phyloP scores from a whole-genome alignment of 2,888 invertebrate genomes.

The Papilio protenor region DNA sequence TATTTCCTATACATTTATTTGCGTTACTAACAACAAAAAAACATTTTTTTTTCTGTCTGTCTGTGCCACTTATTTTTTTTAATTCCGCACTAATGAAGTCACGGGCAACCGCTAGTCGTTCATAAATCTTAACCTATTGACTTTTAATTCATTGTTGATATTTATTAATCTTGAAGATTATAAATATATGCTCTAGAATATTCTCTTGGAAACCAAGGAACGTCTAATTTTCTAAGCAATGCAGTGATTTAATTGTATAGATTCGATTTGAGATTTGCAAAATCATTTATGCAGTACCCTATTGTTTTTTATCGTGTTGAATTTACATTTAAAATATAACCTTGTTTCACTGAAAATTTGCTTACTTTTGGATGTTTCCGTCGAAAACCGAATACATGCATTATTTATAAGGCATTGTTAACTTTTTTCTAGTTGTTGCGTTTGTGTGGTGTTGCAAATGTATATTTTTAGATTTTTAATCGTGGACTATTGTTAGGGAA shows the following conservation, averaged over 20 bases:
- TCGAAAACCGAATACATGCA: slow-evolving; percentile 1
- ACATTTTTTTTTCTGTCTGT: no score
- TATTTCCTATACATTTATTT: no score
- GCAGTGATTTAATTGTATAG: background rate
- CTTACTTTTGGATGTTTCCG: background rate
- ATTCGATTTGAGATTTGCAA: background rate
- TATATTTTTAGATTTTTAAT: slow-evolving; percentile 5
- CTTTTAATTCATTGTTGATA: slow-evolving; percentile 1
- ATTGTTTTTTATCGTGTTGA: background rate
- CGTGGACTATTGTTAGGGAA: background rate
- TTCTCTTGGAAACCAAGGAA: background rate
- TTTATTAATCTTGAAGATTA: background rate
- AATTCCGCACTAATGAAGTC: no score
- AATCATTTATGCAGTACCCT: background rate
- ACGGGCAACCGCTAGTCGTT: background rate
- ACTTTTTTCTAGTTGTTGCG: background rate
- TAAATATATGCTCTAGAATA: background rate
- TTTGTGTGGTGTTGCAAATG: background rate
- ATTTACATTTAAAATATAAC: slow-evolving; percentile 18
- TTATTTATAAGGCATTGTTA: slow-evolving; percentile 11
- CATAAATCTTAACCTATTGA: slow-evolving; percentile 13
- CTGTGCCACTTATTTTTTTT: no score
- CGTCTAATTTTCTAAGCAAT: background rate
- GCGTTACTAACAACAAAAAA: no score
- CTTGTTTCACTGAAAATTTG: slow-evolving; percentile 15